phyloP scores from a whole-genome alignment of 2,797 vertebrate genomes.

The Siniperca undulata region DNA sequence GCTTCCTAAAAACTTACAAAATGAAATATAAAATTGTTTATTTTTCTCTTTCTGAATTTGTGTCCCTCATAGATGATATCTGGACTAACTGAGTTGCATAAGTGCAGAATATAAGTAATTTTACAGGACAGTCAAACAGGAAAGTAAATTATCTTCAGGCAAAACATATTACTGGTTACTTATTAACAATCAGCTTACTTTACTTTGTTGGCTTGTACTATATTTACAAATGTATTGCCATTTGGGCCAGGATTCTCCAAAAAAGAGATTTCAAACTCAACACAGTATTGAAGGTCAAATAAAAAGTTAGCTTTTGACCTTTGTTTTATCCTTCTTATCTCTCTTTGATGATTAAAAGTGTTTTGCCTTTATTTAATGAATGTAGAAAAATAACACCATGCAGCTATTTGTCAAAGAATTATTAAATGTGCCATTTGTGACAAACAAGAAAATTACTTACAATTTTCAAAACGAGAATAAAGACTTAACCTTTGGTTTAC shows the following conservation, averaged over 20 bases:
- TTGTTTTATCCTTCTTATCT: too few species aligned
- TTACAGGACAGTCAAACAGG: background rate
- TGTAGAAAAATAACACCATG: background rate
- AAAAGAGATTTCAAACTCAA: background rate
- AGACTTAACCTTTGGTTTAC: background rate
- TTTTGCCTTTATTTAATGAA: background rate
- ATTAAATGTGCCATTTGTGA: background rate
- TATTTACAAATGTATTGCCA: background rate
- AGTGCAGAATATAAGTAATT: background rate
- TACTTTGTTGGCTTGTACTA: background rate
- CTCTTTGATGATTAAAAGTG: conserved; percentile 5
- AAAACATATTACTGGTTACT: background rate
- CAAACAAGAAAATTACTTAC: background rate
- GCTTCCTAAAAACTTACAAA: conserved; percentile 5
- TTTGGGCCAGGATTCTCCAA: background rate
- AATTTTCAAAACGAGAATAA: background rate
- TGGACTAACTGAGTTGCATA: background rate
- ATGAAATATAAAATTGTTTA: background rate
- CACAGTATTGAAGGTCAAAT: background rate
- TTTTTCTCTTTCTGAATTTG: too few species aligned
- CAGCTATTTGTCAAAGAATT: background rate
- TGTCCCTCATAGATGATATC: background rate
- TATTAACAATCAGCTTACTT: background rate
- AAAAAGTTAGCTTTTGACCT: background rate
- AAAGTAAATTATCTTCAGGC: background rate